A percentile compares a stretch with the other conserved stretches of the same genome.
Conservation (phyloP, 2,888 invertebrate species). For the Ichneumoninae sp. region DNA sequence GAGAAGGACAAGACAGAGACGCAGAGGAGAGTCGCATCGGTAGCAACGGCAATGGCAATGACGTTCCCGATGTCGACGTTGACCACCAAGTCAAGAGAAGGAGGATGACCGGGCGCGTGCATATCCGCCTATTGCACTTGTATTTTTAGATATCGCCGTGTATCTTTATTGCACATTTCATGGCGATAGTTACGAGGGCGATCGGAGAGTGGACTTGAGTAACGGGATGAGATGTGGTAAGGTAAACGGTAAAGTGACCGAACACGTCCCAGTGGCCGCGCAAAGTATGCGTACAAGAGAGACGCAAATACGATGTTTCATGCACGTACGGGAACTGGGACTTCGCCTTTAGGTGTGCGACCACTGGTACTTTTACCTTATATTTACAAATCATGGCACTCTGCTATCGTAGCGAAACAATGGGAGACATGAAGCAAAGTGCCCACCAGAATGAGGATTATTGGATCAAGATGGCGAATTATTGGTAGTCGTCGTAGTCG, state of each 20-base stretch:
- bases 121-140: conserved; percentile 68
- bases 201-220: background rate
- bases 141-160: conserved; percentile 70
- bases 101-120: conserved; percentile 40
- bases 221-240: background rate
- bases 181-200: conserved; percentile 38
- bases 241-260: too few species aligned
- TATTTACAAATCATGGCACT: too few species aligned
- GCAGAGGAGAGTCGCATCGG: conserved; percentile 9
- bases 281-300: too few species aligned
- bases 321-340: too few species aligned
- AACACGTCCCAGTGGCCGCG: too few species aligned
- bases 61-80: too few species aligned
- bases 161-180: conserved; percentile 70
- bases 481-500: background rate
- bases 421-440: too few species aligned
- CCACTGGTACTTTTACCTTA: too few species aligned
- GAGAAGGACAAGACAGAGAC: conserved; percentile 41
- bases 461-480: background rate
- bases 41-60: background rate
- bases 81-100: conserved; percentile 46
- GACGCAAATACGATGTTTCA: too few species aligned
- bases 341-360: too few species aligned
- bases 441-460: too few species aligned
- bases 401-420: too few species aligned